phyloP scores from a whole-genome alignment of 1,140 invertebrate species.

The Hyles vespertilio region DNA sequence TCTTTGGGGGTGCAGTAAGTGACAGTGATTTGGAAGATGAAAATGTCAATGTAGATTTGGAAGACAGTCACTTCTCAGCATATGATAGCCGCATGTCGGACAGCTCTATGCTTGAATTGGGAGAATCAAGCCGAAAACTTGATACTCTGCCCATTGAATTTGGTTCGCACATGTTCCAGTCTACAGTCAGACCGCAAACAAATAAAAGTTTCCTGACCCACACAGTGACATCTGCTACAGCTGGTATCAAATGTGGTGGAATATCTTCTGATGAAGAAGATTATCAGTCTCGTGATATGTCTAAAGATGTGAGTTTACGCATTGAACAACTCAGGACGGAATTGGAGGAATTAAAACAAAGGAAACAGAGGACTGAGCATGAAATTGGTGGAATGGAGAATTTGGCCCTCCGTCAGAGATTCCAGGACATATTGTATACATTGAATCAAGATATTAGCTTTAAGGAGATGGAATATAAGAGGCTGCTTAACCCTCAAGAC shows the following conservation, averaged over 20 bases:
- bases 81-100: conserved; percentile 87
- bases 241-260: conserved; percentile 26
- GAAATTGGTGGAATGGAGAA: conserved; percentile 93
- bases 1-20: conserved; percentile 92
- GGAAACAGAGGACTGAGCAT: conserved; percentile 85
- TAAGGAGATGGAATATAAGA: conserved; percentile 83
- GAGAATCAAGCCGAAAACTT: conserved; percentile 31
- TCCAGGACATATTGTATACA: conserved; percentile 87
- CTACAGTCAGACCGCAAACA: conserved; percentile 11
- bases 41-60: conserved; percentile 85
- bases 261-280: conserved; percentile 45
- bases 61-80: conserved; percentile 86
- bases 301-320: conserved; percentile 73
- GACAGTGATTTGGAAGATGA: conserved; percentile 87
- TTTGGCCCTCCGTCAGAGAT: conserved; percentile 85
- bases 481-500: conserved; percentile 49
- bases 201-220: conserved; percentile 24
- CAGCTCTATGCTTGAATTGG: conserved; percentile 81
- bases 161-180: conserved; percentile 47
- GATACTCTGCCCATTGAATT: conserved; percentile 40
- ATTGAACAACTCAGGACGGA: conserved; percentile 80
- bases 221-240: conserved; percentile 28
- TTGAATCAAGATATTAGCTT: conserved; percentile 86
- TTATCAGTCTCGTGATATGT: conserved; percentile 37
- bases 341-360: conserved; percentile 82